Conservation (phyloP, 2,113 vertebrate genomes). For the Nettapus auritus region DNA sequence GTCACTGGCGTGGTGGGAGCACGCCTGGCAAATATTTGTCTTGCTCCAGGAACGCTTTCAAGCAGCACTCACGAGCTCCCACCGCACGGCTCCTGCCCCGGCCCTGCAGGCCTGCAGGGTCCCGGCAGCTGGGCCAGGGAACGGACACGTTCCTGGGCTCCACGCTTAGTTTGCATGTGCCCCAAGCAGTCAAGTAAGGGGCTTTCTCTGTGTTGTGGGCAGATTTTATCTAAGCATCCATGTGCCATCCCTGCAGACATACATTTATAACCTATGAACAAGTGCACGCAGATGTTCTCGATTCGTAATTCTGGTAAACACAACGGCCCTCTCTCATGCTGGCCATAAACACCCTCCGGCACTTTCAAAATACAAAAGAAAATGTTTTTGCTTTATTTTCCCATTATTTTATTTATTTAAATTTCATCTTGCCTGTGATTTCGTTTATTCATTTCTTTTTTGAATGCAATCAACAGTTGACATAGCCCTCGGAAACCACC, state of each 20-base stretch:
- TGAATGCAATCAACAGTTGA: constrained; percentile 28
- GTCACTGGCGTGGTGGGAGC: background rate
- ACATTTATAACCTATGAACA: background rate
- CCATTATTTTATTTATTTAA: constrained; percentile 51
- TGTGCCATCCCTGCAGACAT: background rate
- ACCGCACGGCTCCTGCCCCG: too few relatives aligned
- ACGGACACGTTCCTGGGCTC: background rate
- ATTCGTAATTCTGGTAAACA: background rate
- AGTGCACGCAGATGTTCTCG: background rate
- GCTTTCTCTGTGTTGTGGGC: background rate
- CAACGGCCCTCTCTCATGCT: background rate
- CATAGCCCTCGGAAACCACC: constrained; percentile 29
- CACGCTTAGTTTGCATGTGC: background rate
- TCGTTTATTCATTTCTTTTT: background rate
- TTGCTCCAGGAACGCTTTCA: constrained; percentile 25
- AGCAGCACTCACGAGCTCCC: background rate
- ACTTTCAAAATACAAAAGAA: constrained; percentile 24
- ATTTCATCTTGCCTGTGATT: constrained; percentile 9
- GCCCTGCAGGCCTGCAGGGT: background rate
- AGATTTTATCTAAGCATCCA: background rate
- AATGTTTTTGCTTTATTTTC: constrained; percentile 46
- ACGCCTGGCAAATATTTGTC: constrained; percentile 52
- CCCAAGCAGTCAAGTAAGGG: background rate
- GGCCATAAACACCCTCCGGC: constrained; percentile 17
- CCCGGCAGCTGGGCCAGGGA: background rate